Conservation (phyloP, 1,140 invertebrate genomes). For the Caerostris extrusa region DNA sequence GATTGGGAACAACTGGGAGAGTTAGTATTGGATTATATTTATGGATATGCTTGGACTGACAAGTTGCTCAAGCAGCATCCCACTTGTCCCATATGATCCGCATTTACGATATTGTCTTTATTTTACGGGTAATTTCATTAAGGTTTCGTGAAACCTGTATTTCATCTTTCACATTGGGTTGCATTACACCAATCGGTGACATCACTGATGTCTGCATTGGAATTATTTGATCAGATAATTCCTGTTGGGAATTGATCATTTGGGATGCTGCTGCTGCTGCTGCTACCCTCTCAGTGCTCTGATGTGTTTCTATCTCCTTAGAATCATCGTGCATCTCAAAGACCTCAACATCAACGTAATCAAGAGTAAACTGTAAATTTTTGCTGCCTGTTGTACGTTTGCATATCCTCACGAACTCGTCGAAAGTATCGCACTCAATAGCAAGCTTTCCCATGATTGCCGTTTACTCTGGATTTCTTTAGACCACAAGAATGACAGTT, state of each 20-base stretch:
- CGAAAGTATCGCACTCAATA: conserved; percentile 67
- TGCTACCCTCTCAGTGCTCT: too few relatives aligned
- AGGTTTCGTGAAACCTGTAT: not conserved
- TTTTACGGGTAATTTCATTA: conserved; percentile 59
- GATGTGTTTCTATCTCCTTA: conserved; percentile 46
- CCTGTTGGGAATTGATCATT: conserved; percentile 21
- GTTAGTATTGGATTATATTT: too few relatives aligned
- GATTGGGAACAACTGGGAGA: too few relatives aligned
- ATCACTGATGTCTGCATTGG: conserved; percentile 65
- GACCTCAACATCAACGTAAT: conserved; percentile 67
- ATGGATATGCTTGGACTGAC: too few relatives aligned
- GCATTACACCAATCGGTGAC: not conserved
- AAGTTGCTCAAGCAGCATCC: too few relatives aligned
- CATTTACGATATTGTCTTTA: conserved; percentile 61
- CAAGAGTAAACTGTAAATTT: conserved; percentile 23
- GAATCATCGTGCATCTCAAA: conserved; percentile 9
- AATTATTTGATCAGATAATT: not conserved
- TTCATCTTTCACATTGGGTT: conserved; percentile 61
- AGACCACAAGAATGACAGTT: conserved; percentile 60
- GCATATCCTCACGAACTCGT: conserved; percentile 56
- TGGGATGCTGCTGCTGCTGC: conserved; percentile 51
- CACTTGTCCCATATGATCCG: too few relatives aligned
- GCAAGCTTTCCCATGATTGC: conserved; percentile 47
- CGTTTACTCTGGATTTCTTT: not conserved
- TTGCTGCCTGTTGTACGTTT: conserved; percentile 45